Conservation (phyloP, 2,113 vertebrate genomes). For the Salminus brasiliensis region DNA sequence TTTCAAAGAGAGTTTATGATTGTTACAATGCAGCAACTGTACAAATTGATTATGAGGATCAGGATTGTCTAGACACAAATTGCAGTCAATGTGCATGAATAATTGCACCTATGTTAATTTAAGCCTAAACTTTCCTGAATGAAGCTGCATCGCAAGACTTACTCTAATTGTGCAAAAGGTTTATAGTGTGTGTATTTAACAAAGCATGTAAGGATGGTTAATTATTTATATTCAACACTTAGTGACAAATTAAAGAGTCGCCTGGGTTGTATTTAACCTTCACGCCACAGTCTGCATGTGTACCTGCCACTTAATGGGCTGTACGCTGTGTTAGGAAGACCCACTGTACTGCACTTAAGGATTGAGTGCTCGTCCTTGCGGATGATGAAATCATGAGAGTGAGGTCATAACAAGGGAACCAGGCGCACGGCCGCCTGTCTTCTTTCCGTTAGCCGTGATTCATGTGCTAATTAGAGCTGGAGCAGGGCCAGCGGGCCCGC, state of each 20-base stretch:
- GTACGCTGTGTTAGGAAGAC: conserved; percentile 22
- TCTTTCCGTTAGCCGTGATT: conserved; percentile 48
- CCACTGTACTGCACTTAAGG: conserved; percentile 9
- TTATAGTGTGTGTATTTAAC: conserved; percentile 10
- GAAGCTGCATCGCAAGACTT: not conserved
- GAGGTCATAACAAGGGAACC: conserved; percentile 45
- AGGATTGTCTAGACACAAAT: not conserved
- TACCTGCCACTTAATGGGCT: conserved; percentile 4
- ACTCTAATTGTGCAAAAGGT: not conserved
- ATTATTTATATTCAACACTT: conserved; percentile 41
- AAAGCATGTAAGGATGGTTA: conserved; percentile 1
- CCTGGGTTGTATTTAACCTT: conserved; percentile 13
- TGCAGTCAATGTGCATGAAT: not conserved
- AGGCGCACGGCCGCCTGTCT: conserved; percentile 28
- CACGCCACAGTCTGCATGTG: conserved; percentile 1
- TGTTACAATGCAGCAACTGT: not conserved
- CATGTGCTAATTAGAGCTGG: conserved; percentile 55
- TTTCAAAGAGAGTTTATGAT: not conserved
- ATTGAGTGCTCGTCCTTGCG: conserved; percentile 48
- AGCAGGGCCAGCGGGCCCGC: conserved; percentile 16
- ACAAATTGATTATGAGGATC: conserved; percentile 13
- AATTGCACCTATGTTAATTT: conserved; percentile 9
- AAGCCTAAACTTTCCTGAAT: not conserved
- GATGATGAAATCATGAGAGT: conserved; percentile 44
- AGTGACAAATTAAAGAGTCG: conserved; percentile 12